These are phyloP conservation scores for Potamilus streckersoni DNA, from an alignment of 1,140 invertebrate species.

Conservation along the genomic window DNA sequence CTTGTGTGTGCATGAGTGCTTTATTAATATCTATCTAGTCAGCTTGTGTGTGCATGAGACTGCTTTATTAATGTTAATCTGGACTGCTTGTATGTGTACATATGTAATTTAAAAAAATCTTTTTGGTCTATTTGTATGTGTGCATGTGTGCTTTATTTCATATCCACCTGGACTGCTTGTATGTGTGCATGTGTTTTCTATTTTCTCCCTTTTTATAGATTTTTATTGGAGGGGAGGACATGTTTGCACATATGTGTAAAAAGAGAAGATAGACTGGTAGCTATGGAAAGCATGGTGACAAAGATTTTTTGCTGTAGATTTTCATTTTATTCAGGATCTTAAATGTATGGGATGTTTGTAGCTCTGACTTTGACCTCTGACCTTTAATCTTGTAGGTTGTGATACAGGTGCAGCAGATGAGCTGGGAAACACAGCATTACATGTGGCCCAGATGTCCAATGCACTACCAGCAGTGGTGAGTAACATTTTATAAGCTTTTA, in stretches of 20 bases:
- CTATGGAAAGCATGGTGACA: neutral
- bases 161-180: neutral
- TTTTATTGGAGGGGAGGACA: neutral
- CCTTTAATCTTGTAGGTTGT: conserved; percentile 15
- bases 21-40: too few relatives aligned
- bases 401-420: conserved; percentile 33
- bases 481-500: neutral
- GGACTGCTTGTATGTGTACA: neutral
- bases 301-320: conserved; percentile 7
- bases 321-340: neutral
- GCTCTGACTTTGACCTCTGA: too few relatives aligned
- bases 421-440: conserved; percentile 36
- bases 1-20: too few relatives aligned
- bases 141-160: neutral
- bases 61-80: too few relatives aligned
- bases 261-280: neutral
- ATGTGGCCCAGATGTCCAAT: conserved; percentile 29
- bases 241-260: neutral
- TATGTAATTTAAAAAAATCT: neutral
- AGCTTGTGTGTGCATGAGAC: too few relatives aligned
- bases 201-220: neutral
- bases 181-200: too few relatives aligned
- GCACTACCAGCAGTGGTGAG: conserved; percentile 17
- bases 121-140: neutral
- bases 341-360: neutral